phyloP scores from a whole-genome alignment of 2,113 vertebrate genomes.

The Halcyon malimbica region DNA sequence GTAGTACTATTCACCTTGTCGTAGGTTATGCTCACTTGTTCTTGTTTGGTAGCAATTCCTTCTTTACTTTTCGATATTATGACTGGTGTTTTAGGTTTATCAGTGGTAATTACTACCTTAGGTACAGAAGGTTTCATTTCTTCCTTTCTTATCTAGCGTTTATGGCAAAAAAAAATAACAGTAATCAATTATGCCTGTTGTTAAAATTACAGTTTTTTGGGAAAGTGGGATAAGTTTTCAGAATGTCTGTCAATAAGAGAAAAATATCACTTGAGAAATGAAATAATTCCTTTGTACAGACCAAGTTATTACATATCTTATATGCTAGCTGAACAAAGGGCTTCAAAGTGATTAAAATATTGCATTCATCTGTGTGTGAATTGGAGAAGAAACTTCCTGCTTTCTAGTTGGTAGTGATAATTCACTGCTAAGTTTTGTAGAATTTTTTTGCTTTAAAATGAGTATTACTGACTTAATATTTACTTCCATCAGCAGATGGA shows the following conservation, averaged over 20 bases:
- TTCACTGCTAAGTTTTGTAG: neutral
- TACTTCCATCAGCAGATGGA: neutral
- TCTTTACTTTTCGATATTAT: slow-evolving; percentile 58
- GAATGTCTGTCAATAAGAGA: neutral
- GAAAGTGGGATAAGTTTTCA: neutral
- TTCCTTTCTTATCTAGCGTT: slow-evolving; percentile 81
- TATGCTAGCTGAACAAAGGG: neutral
- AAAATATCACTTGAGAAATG: neutral
- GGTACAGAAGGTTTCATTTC: slow-evolving; percentile 68
- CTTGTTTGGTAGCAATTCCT: slow-evolving; percentile 66
- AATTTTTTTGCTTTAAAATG: neutral
- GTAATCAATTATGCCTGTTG: slow-evolving; percentile 20
- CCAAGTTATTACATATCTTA: neutral
- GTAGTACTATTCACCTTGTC: slow-evolving; percentile 75
- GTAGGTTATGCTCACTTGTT: slow-evolving; percentile 75
- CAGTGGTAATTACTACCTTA: slow-evolving; percentile 67
- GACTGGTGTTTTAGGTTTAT: slow-evolving; percentile 50
- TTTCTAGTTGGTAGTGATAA: neutral
- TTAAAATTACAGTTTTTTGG: neutral
- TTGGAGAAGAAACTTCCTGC: neutral
- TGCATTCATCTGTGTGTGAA: neutral
- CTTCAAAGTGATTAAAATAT: neutral
- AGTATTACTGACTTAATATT: neutral
- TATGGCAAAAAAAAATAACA: slow-evolving; percentile 69
- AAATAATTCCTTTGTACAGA: neutral